Base-by-base conservation (phyloP, 2,888 invertebrate species). In the Xestia c-nigrum region DNA sequence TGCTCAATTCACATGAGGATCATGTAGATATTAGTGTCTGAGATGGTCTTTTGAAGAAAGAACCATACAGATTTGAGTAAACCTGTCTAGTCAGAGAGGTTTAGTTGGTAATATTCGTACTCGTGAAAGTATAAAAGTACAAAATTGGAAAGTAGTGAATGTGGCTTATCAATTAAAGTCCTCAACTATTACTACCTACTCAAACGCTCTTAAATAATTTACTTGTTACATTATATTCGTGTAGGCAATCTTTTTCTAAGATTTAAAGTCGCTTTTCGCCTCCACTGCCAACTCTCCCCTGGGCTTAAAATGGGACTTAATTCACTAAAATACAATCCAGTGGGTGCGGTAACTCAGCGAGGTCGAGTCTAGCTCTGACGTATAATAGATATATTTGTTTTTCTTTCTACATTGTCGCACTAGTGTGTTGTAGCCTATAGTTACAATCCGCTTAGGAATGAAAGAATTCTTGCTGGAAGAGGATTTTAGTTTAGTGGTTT, bases 251-350 rank as follows among this genome's bases (percentile, higher is more conserved):
- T 16, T 31, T 40, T 24, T 16, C 21, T 66, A 12, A 74, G 19
- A 16, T 57, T 46, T 19, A 6, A 69, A 50, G 40, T 69, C 76
- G 72, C 76, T 76, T 7, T 21, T 59, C 67, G 76, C 63, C 67
- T 31, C 1, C 70, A 65, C 55, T 70, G 38, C 12, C 55, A 68
- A 79, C 61, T 64, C 14, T 43, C 31, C 43, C 47, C 10, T n/a
- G 70, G 46, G 83, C 66, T 86, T 81, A 87, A 87, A 86, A 85
- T 75, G 57, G 76, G 78, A 74, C 88, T 87, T 88, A 86, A 86
- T 88, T 85, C 79, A 77, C 86, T 85, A 81, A 87, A 87, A 86
- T 88, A 86, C 83, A 88, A 88, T 86, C 78, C 81, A 83, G 74
- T 52, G 74, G 76, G 67, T 61, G 85, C 74, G 76, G 76, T 86